Conservation (phyloP, 2,888 invertebrate species). For the Dryocosmus kuriphilus region DNA sequence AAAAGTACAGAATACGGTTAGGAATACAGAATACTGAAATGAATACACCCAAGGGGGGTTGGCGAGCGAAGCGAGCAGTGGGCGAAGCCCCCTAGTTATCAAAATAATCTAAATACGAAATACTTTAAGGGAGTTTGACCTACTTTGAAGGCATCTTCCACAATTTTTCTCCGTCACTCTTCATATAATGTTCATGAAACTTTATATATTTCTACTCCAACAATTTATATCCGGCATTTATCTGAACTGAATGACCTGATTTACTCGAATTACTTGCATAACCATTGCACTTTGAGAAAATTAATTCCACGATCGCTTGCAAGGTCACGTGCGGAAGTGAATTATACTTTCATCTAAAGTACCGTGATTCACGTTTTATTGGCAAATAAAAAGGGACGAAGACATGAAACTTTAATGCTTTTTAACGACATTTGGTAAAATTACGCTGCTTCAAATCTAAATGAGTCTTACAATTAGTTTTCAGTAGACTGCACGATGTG, state of each 20-base stretch:
- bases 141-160: not conserved
- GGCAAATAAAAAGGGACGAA: not conserved
- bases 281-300: conserved; percentile 8
- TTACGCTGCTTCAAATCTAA: no score
- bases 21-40: no score
- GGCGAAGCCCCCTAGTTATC: no score
- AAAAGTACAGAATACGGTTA: no score
- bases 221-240: not conserved
- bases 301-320: not conserved
- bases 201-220: not conserved
- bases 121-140: not conserved
- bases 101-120: not conserved
- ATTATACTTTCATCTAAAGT: not conserved
- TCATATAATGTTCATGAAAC: not conserved
- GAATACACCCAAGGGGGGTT: no score
- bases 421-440: no score
- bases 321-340: not conserved
- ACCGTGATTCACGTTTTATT: not conserved
- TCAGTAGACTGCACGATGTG: not conserved
- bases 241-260: not conserved
- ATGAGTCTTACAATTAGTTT: no score
- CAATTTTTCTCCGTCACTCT: not conserved
- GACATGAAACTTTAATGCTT: no score
- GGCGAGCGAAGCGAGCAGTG: no score
- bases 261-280: not conserved